Base-by-base conservation (phyloP, 2,797 vertebrate species). In the Poeciliopsis gracilis region DNA sequence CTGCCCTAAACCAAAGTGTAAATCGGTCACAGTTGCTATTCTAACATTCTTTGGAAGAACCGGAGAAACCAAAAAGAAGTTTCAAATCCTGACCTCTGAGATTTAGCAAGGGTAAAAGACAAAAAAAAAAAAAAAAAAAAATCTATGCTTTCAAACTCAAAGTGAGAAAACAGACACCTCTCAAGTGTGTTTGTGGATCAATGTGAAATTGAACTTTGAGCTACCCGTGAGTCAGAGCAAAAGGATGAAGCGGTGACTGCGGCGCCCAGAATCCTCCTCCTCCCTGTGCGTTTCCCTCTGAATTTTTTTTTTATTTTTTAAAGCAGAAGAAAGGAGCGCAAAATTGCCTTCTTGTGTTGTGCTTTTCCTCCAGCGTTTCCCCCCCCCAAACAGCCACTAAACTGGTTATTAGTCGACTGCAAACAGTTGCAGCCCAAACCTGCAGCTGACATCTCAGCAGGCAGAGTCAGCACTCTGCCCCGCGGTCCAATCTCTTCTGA, bases 381-480 rank as follows among this genome's bases (percentile, higher is more conserved):
- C 20, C 47, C 18, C 49, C 20, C 20, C 72, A 36, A 77, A 75
- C 81, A 57, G 75, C 77, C 72, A 73, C 76, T 77, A 49, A 88
- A 78, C 70, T 67, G 45, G 38, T 87, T 70, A 43, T 81, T 63
- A 61, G 77, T 74, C n/a, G 47, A 51, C 67, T 61, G 75, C 45
- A 57, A 41, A 38, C 57, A 78, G 66, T 30, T 33, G 49, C 79
- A 47, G 78, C 67, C 43, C 55, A 69, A 72, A 90, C 78, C 83
- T 87, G 59, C 72, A 82, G 83, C 76, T 83, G 74, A 77, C 53
- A 70, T 82, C 59, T 75, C 46, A 53, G 78, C 47, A 59, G 86
- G 86, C 84, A 73, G 83, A 82, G 80, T 91, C 86, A 91, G 90
- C 86, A 87, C 30, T 51, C 7, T 9, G 82, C 82, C 82, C 82